These are phyloP conservation scores for Corella eumyota DNA, from an alignment of 23 tunicate species.

Conservation along the genomic window DNA sequence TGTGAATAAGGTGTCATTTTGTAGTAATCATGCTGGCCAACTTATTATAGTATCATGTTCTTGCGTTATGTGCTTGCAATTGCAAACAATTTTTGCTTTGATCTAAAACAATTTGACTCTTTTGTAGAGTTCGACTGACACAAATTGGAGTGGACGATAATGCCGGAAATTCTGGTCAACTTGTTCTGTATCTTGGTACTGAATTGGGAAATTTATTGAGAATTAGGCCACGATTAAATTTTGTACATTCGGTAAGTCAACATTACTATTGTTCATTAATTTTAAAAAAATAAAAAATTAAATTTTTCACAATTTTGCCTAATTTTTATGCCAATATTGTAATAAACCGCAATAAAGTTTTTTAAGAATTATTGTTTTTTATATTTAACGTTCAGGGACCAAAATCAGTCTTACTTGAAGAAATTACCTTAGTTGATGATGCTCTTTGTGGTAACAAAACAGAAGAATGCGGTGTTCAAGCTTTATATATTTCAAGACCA, in stretches of 20 bases:
- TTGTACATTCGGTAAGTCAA: not conserved
- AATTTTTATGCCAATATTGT: not conserved
- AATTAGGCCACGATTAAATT: slow-evolving; percentile 21
- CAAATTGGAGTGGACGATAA: slow-evolving; percentile 47
- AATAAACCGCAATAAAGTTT: not conserved
- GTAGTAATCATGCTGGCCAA: too few species aligned
- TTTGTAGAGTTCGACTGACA: slow-evolving; percentile 63
- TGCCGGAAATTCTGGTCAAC: slow-evolving; percentile 8
- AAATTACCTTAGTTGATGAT: slow-evolving; percentile 27
- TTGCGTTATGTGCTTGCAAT: too few species aligned
- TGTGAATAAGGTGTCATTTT: too few species aligned
- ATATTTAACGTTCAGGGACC: slow-evolving; percentile 22
- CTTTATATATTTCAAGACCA: slow-evolving; percentile 49
- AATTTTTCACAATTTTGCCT: not conserved
- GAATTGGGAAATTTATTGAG: slow-evolving; percentile 68
- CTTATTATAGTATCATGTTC: too few species aligned
- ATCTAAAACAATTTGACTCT: too few species aligned
- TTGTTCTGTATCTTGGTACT: slow-evolving; percentile 61
- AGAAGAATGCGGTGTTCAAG: slow-evolving; percentile 30
- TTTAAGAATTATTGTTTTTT: not conserved
- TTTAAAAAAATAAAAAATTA: too few species aligned
- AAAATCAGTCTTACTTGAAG: slow-evolving; percentile 44
- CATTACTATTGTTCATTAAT: not conserved
- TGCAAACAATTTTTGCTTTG: too few species aligned
- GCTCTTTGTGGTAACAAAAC: slow-evolving; percentile 11